phyloP scores from a whole-genome alignment of 2,113 vertebrate genomes.

The Hyperopisus bebe region DNA sequence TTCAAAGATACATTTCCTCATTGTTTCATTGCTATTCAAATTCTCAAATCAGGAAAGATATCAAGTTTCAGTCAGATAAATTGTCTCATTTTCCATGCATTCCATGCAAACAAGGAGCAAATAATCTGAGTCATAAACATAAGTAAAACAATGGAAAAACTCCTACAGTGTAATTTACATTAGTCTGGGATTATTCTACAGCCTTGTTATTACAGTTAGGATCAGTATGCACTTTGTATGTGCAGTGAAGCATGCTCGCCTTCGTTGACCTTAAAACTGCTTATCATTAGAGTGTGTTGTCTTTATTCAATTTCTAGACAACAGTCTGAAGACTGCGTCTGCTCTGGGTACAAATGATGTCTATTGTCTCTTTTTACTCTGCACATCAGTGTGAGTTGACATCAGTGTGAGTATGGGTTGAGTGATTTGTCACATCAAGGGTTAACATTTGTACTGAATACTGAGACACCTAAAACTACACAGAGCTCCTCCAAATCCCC shows the following conservation, averaged over 20 bases:
- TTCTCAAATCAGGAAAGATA: background rate
- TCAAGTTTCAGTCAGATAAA: background rate
- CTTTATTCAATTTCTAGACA: background rate
- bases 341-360: background rate
- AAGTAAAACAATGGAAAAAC: background rate
- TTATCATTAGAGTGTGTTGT: background rate
- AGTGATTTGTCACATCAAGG: background rate
- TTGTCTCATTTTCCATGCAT: background rate
- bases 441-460: background rate
- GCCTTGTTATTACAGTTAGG: background rate
- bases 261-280: background rate
- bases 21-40: background rate
- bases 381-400: background rate
- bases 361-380: background rate
- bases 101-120: background rate
- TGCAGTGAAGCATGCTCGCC: background rate
- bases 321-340: background rate
- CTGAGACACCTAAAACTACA: background rate
- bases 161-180: background rate
- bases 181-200: background rate
- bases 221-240: background rate
- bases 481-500: background rate
- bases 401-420: background rate
- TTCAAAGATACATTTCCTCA: background rate
- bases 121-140: background rate